These are phyloP conservation scores for Otus sunia DNA, from an alignment of 2,113 vertebrate species.

Conservation along the genomic window DNA sequence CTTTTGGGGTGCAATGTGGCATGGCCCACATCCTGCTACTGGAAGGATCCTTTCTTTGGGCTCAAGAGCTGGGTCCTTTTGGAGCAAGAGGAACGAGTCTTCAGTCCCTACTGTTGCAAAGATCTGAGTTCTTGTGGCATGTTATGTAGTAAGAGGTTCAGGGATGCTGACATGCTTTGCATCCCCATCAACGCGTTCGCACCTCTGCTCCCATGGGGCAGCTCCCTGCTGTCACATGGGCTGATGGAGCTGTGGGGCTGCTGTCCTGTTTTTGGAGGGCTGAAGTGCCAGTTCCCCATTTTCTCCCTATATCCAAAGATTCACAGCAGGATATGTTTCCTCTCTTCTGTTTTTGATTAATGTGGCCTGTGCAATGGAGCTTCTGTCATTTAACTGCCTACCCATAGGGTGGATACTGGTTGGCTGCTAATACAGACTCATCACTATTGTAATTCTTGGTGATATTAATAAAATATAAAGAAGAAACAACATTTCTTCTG, in stretches of 20 bases:
- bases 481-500: not conserved
- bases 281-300: not conserved
- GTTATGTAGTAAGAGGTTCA: not conserved
- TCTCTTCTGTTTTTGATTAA: not conserved
- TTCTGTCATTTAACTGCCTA: not conserved
- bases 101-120: not conserved
- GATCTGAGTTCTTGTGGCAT: not conserved
- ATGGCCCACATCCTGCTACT: not conserved
- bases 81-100: not conserved
- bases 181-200: accelerated
- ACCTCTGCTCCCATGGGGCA: not conserved
- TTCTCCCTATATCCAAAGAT: not conserved
- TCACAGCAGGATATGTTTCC: not conserved
- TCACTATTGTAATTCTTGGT: not conserved
- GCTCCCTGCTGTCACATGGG: not conserved
- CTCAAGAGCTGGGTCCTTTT: accelerated
- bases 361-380: not conserved
- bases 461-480: not conserved
- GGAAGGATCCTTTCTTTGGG: not conserved
- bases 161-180: not conserved
- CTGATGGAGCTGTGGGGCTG: not conserved
- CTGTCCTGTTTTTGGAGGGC: not conserved
- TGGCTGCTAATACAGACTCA: not conserved
- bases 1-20: not conserved
- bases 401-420: not conserved